Base-by-base conservation (phyloP, 2,797 vertebrate genomes). In the Gymnothorax javanicus region DNA sequence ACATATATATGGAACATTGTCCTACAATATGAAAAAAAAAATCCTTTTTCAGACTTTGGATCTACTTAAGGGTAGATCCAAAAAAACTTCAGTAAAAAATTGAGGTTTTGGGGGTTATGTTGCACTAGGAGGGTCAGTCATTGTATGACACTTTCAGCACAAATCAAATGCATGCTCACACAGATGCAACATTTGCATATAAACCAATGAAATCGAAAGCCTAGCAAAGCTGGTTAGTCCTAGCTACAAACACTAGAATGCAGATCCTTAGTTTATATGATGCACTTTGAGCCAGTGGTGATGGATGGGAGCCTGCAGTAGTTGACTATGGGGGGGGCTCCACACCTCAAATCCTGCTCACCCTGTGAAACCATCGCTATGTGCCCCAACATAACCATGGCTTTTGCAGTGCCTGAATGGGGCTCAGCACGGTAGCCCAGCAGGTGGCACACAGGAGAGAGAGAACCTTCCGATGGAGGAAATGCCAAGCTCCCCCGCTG, bases 351-450 rank as follows among this genome's bases (percentile, higher is more conserved):
- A 11, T 59, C 25, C 50, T 58, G 8, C 58, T 83, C 56, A 79
- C 82, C 81, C 13, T 84, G 25, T 71, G 57, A 57, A 25, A 79
- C 56, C 58, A 57, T 79, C 15, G 86, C 71, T 50, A 33, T 57
- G 77, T 58, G 58, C 33, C 64, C 7, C 43, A 17, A 85, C 85
- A 43, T 82, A 56, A 57, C 56, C 69, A 20, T 13, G 81, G 62
- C 71, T 69, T 43, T 88, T 87, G 87, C 54, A 71, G 62, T 59
- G 77, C 62, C 82, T 88, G 86, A 90, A 88, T 87, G 89, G 52
- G 15, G 83, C 87, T n/a, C 85, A 84, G 84, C 60, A 64, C 3
- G n/a, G 58, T 2, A 11, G 71, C 79, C 60, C 79, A 86, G 85
- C 84, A 89, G 88, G 85, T 87, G 87, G 86, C 83, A 77, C 86